Percentiles rank a stretch among this genome's conserved stretches.
These are phyloP conservation scores for Punctoribates punctum DNA, from an alignment of 2,888 invertebrate species.

Conservation along the genomic window DNA sequence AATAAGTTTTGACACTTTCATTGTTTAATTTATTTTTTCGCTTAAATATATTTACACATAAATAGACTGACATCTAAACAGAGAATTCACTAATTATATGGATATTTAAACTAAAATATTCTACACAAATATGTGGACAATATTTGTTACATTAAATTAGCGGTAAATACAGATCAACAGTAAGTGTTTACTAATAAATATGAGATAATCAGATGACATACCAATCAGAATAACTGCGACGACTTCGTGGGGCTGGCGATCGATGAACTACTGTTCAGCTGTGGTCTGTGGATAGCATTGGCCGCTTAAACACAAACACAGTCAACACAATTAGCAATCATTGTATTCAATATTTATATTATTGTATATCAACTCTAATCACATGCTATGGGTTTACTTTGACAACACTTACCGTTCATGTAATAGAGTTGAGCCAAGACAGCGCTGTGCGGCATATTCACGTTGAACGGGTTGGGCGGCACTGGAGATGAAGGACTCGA, in stretches of 20 bases:
- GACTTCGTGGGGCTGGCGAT: slow-evolving; percentile 4
- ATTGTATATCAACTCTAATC: no score
- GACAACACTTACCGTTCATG: no score
- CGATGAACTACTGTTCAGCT: not conserved
- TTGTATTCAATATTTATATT: no score
- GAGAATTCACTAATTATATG: not conserved
- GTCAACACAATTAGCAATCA: not conserved
- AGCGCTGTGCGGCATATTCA: no score
- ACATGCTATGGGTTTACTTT: no score
- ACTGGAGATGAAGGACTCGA: slow-evolving; percentile 27
- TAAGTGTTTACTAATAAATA: not conserved
- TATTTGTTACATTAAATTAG: not conserved
- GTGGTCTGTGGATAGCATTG: not conserved
- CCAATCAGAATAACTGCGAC: no score
- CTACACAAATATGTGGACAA: not conserved
- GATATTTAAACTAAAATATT: not conserved
- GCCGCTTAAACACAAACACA: not conserved
- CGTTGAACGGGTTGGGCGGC: no score
- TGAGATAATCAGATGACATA: slow-evolving; percentile 6
- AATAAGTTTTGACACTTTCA: not conserved
- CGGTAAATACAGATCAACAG: not conserved
- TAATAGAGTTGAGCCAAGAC: no score
- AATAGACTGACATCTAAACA: not conserved
- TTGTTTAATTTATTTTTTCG: not conserved
- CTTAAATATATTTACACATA: not conserved